Conservation (phyloP, 1,140 invertebrate species). For the Propsilocerus akamusi region DNA sequence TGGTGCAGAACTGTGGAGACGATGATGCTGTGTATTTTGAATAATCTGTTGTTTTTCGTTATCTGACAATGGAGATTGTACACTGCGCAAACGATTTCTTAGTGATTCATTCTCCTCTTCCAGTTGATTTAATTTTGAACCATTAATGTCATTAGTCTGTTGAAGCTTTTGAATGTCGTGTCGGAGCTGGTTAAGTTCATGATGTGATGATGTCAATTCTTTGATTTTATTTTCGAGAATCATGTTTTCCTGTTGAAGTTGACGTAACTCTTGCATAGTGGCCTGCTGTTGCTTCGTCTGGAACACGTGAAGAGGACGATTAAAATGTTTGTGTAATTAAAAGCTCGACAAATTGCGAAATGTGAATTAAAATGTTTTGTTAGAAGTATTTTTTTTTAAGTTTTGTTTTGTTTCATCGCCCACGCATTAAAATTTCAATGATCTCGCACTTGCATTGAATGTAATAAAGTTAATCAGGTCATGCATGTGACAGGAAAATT, state of each 20-base stretch:
- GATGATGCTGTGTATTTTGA: slow-evolving; percentile 42
- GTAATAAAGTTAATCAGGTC: neutral
- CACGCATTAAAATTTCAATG: too few relatives aligned
- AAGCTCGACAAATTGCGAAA: too few relatives aligned
- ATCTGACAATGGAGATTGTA: slow-evolving; percentile 60
- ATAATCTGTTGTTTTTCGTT: slow-evolving; percentile 59
- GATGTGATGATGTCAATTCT: slow-evolving; percentile 27
- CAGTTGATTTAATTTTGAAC: slow-evolving; percentile 22
- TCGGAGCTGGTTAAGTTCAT: slow-evolving; percentile 26
- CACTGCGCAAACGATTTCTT: slow-evolving; percentile 49
- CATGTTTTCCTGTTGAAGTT: slow-evolving; percentile 28
- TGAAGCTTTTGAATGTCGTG: slow-evolving; percentile 28
- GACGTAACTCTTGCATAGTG: slow-evolving; percentile 21
- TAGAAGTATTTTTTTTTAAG: too few relatives aligned
- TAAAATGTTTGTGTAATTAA: too few relatives aligned
- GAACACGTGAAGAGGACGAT: too few relatives aligned
- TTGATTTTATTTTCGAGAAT: slow-evolving; percentile 29
- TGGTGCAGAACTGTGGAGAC: slow-evolving; percentile 37
- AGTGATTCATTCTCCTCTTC: slow-evolving; percentile 55
- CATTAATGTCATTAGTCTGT: slow-evolving; percentile 10
- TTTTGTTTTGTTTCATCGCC: too few relatives aligned
- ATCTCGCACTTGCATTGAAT: slow-evolving; percentile 13
- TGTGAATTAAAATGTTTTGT: too few relatives aligned
- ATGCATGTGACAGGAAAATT: neutral
- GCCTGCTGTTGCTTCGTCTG: too few relatives aligned